Evolutionary conservation across 1,140 invertebrate genomes (phyloP), one percentile per base, ranked within the genome.

Genomic region (Pseudomyrmex concolor): DNA sequence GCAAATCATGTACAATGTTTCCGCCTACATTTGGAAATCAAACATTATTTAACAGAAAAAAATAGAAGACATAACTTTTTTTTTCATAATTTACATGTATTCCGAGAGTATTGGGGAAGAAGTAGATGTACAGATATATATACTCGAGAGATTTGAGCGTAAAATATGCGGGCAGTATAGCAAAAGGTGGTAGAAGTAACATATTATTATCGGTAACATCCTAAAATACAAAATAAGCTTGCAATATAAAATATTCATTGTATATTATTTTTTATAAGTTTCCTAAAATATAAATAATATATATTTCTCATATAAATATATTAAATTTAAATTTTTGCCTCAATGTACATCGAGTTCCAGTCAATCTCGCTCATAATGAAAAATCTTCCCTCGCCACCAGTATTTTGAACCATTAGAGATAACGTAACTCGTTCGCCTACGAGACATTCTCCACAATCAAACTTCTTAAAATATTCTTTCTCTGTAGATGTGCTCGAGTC

Each of bases 321-420:
- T 83, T 13, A 48, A 48, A 19, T 55, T 57, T 51, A 63, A 25
- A 19, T 60, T 63, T 55, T 68, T 84, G 91, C 92, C 74, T 86
- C 64, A 17, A 93, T 88, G 51, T 89, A 68, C 87, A 91, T 91
- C 3, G 83, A 87, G 45, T 81, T 85, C 93, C 93, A 94, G 55
- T 93, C 91, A 9, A 89, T 84, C 78, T 93, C 93, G 51, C 90
- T 93, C 68, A 93, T 91, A 25, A 92, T 72, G 57, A 93, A 92
- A 86, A 94, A 93, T 68, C 71, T 86, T 25, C 90, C 93, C 17
- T 84, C 85, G 3, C 80, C 87, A 13, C 93, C 93, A 10, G 83
- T 5, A 70, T 93, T 94, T 81, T 87, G 89, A 13, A 94, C 71
- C 55, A 73, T 78, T 12, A 88, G 83, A 0, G 83, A 25, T 7